Conservation (phyloP, 23 tunicate species). For the Halocynthia roretzi region DNA sequence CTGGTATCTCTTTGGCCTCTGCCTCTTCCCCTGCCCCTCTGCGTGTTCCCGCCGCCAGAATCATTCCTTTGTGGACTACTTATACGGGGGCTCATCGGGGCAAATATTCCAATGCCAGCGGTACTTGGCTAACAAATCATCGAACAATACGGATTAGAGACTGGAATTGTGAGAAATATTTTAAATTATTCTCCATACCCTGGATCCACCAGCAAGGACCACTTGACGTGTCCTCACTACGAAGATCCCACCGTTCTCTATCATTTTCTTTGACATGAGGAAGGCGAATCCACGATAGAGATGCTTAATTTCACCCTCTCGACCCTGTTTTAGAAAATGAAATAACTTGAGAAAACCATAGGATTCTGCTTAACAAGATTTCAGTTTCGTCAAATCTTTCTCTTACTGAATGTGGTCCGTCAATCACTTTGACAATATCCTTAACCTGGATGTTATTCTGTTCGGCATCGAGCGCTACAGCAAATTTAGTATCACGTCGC, state of each 20-base stretch:
- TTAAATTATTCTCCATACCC: constrained; percentile 20
- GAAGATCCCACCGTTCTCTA: constrained; percentile 94
- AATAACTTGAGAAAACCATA: too few species aligned
- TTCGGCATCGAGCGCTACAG: constrained; percentile 93
- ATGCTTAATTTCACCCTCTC: constrained; percentile 97
- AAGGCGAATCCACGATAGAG: constrained; percentile 87
- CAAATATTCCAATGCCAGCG: constrained; percentile 31
- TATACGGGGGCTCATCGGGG: constrained; percentile 84
- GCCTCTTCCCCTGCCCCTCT: constrained; percentile 76
- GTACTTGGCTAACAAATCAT: constrained; percentile 38
- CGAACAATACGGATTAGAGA: background rate
- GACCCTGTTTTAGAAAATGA: constrained; percentile 31
- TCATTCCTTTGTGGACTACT: constrained; percentile 66
- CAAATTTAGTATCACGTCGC: constrained; percentile 69
- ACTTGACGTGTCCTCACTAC: constrained; percentile 75
- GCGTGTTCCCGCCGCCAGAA: constrained; percentile 20
- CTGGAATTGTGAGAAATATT: constrained; percentile 3
- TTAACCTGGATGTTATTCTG: constrained; percentile 82
- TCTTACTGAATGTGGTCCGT: constrained; percentile 81
- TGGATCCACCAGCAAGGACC: constrained; percentile 82
- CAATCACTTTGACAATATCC: constrained; percentile 94
- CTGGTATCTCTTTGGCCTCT: constrained; percentile 81
- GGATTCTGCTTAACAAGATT: background rate
- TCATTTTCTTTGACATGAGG: constrained; percentile 68
- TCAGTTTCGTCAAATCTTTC: background rate